Conservation (phyloP, 2,113 vertebrate genomes). For the Merops nubicus region DNA sequence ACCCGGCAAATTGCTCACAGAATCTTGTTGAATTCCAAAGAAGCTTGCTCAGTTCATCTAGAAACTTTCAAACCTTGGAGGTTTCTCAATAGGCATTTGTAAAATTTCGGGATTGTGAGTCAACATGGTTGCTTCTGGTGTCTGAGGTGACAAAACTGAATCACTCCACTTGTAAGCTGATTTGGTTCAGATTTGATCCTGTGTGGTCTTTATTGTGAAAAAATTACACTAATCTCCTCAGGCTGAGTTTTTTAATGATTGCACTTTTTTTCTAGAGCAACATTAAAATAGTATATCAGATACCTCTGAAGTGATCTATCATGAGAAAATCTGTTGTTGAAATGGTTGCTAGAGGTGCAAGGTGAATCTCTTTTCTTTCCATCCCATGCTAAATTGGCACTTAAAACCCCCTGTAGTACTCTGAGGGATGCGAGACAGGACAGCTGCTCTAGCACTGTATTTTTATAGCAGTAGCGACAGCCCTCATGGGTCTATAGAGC, state of each 20-base stretch:
- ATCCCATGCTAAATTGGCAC: background rate
- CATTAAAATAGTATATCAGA: background rate
- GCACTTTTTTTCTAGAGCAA: background rate
- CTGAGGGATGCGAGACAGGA: background rate
- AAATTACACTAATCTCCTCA: background rate
- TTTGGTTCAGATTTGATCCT: background rate
- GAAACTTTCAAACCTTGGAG: background rate
- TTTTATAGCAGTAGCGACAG: background rate
- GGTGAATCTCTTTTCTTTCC: background rate
- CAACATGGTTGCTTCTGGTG: background rate
- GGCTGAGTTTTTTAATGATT: background rate
- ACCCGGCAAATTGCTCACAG: background rate
- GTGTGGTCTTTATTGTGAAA: background rate
- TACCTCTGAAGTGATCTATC: background rate
- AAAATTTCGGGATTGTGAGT: background rate
- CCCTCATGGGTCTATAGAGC: background rate
- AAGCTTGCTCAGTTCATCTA: background rate
- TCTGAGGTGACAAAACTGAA: background rate
- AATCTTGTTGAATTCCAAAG: background rate
- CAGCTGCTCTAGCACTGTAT: background rate
- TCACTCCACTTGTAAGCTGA: background rate
- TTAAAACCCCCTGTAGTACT: background rate
- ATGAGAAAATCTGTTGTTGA: background rate
- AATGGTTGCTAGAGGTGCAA: background rate
- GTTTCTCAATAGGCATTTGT: background rate